A percentile compares a stretch with the other conserved stretches of the same genome.
Conservation (phyloP, 2,797 vertebrate genomes). For the Lagocephalus sceleratus region DNA sequence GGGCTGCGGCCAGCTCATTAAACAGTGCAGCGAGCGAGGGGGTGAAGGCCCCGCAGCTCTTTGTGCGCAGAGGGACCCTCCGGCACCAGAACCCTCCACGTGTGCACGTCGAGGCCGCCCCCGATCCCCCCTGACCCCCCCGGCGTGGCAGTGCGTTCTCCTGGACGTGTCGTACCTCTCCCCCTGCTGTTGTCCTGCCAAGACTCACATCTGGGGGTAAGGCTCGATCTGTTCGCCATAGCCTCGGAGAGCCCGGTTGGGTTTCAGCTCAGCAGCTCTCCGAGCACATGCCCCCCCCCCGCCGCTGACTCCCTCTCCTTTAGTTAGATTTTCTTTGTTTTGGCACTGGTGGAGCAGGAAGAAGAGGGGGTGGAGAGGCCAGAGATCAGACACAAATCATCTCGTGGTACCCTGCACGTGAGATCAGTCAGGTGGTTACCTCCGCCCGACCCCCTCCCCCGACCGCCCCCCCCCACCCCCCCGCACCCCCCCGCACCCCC, state of each 20-base stretch:
- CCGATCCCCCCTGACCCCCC: background rate
- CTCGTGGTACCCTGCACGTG: constrained; percentile 59
- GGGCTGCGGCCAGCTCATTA: constrained; percentile 61
- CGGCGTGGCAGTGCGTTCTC: too few relatives aligned
- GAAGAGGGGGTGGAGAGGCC: constrained; percentile 26
- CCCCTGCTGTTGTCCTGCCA: constrained; percentile 13
- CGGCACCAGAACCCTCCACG: constrained; percentile 2
- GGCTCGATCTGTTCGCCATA: constrained; percentile 30
- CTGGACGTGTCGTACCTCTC: constrained; percentile 9
- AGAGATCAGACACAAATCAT: constrained; percentile 63
- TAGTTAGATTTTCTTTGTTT: constrained; percentile 55
- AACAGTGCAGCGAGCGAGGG: constrained; percentile 53
- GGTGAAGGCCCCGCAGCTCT: constrained; percentile 42
- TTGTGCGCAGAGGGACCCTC: constrained; percentile 27
- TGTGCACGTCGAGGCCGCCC: constrained; percentile 10
- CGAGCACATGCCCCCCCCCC: constrained; percentile 29
- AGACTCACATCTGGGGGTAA: constrained; percentile 35
- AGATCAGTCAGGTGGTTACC: constrained; percentile 63
- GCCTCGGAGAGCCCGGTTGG: constrained; percentile 45
- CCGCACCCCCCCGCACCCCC: constrained; percentile 13
- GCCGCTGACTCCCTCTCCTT: background rate
- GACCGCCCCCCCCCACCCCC: constrained; percentile 14
- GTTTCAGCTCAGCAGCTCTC: constrained; percentile 46
- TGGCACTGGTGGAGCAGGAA: constrained; percentile 46
- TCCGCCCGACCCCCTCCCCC: too few relatives aligned